Conservation (phyloP, 2,113 vertebrate species). For the Syrrhaptes paradoxus region DNA sequence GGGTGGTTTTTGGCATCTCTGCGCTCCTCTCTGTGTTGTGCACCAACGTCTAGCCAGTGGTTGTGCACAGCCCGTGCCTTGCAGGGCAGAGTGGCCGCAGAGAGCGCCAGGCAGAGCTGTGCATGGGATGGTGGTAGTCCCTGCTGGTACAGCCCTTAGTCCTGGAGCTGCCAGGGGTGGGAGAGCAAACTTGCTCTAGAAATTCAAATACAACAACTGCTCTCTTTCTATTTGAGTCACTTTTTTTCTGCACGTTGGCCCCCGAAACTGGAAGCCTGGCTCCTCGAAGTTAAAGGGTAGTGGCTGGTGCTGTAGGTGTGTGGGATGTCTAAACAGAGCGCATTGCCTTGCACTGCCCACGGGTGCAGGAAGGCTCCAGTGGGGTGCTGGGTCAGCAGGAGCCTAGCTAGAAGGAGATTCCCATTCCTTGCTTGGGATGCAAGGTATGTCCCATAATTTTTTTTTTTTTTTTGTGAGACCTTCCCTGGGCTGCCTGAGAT, state of each 20-base stretch:
- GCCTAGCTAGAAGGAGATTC: background rate
- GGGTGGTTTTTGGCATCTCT: background rate
- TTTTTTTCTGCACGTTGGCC: background rate
- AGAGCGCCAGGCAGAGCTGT: background rate
- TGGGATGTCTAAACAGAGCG: background rate
- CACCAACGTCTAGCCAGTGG: background rate
- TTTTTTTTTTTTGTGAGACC: background rate
- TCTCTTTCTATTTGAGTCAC: background rate
- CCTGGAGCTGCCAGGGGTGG: background rate
- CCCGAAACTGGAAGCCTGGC: background rate
- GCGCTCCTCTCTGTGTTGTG: background rate
- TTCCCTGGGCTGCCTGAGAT: background rate
- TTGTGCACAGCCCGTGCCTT: background rate
- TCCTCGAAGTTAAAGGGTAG: background rate
- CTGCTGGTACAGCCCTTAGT: background rate
- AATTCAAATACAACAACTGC: background rate
- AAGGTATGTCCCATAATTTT: background rate
- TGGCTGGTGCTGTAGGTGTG: background rate
- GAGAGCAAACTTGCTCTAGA: background rate
- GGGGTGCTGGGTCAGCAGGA: background rate
- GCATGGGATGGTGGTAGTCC: background rate
- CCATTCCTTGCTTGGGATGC: background rate
- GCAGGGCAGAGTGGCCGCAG: background rate
- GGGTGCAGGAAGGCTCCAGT: background rate
- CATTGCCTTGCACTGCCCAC: accelerated